Evolutionary conservation across 2,797 vertebrate species (phyloP), one percentile per base, ranked within the genome.

Genomic region (Ispidina picta): DNA sequence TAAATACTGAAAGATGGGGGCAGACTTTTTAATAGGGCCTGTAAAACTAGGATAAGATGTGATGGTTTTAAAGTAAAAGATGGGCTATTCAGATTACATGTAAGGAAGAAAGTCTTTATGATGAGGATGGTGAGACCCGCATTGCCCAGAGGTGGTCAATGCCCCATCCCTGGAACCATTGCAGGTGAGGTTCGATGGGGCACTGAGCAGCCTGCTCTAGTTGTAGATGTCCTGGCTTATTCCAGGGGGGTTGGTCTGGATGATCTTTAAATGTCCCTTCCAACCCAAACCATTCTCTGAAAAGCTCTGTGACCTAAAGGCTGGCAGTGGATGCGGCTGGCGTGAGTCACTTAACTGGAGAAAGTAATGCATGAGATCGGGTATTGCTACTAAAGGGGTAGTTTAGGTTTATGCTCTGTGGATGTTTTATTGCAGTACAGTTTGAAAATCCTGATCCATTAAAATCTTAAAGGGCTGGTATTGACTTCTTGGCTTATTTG

Each of bases 21-120:
- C 18, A 31, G 14, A 17, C 8, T 44, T 87, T 35, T 48, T 31
- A 25, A 2, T 9, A 59, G 35, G 20, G 2, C 2, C 4, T 77
- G n/a, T 48, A 35, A 55, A 0, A 0, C 25, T 0, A 62, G 17
- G 13, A n/a, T 29, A 56, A 37, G 43, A 39, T 4, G 0, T 12
- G 22, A 20, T 9, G 48, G n/a, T 44, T 92, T 88, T 33, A 26
- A 28, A 29, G 9, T 48, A 7, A 10, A 22, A 46, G 6, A 23
- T 4, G 2, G 3, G 3, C 12, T 21, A 28, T 41, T 25, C 5
- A 12, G 10, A 10, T 7, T 20, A 22, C 15, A 20, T 15, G 2
- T 0, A 35, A 22, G 48, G 48, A 49, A 25, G 48, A 49, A 49
- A 49, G 23, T 49, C 25, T 15, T 23, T 21, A 26, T 23, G 4